Base-by-base conservation (phyloP, 1,140 invertebrate genomes). In the Aethina tumida region DNA sequence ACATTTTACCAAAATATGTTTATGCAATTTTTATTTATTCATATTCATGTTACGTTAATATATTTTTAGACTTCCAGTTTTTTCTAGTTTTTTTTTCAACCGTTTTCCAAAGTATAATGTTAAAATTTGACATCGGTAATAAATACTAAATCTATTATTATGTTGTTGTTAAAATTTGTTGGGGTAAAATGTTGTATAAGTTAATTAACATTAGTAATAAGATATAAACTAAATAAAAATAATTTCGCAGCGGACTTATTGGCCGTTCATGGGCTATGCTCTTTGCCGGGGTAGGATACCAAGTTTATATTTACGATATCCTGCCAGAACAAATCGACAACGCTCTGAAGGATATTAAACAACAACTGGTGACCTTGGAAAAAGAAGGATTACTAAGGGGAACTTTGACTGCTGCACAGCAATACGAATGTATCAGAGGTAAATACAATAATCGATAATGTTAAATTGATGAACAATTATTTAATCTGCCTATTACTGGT, bases 211-310 rank as follows among this genome's bases (percentile, higher is more conserved):
- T 22, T 6, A 22, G 6, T 22, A 22, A 7, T n/a, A 22, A 22
- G n/a, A 22, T 22, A n/a, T 7, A 22, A 22, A 22, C 6, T 22
- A 2, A 14, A n/a, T n/a, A n/a, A n/a, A n/a, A n/a, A n/a, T n/a
- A n/a, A n/a, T 35, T 35, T 35, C 42, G n/a, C 34, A 93, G 92
- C 64, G 93, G 93, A 3, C 65, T 96, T 13, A 94, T 97, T 45
- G 93, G 92, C 5, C 74, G 82, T 34, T 94, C 88, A 52, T 97
- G 90, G 88, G 80, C 91, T 0, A 95, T 97, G 90, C 64, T 97
- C 2, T 97, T 94, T 65, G 89, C 89, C 0, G 78, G 84, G n/a
- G 86, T 80, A 16, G 90, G 89, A 5, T 95, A 93, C 59, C 65
- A 84, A 57, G 90, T 96, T 7, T 65, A 65, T 3, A 66, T 97